phyloP scores from a whole-genome alignment of 2,113 vertebrate genomes.

The Mixornis gularis region DNA sequence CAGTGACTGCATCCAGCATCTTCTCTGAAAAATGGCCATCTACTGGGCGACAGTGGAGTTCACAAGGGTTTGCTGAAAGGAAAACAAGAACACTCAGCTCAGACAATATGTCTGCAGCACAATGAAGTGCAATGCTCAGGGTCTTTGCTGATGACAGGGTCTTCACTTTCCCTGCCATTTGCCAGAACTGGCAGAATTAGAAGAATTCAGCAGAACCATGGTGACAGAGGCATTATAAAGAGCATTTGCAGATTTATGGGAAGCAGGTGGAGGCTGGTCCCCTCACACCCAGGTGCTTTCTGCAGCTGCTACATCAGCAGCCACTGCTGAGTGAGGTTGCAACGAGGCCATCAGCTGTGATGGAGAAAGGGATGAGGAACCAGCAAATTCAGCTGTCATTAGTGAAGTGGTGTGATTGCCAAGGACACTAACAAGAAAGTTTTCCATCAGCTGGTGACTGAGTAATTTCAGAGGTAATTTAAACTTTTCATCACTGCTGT shows the following conservation, averaged over 20 bases:
- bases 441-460: background rate
- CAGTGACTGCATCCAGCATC: slow-evolving; percentile 91
- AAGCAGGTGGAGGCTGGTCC: background rate
- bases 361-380: background rate
- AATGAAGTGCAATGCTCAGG: background rate
- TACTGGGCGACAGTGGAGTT: slow-evolving; percentile 88
- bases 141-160: background rate
- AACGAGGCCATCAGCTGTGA: background rate
- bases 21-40: slow-evolving; percentile 88
- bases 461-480: background rate
- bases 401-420: background rate
- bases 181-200: background rate
- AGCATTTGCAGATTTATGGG: background rate
- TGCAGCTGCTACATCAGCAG: fast-evolving
- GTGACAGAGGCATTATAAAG: background rate
- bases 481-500: background rate
- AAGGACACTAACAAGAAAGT: background rate
- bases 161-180: background rate
- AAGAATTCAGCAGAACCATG: background rate
- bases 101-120: background rate
- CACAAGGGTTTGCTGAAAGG: slow-evolving; percentile 85
- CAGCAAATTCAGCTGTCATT: background rate
- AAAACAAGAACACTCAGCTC: background rate
- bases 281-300: background rate
- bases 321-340: background rate